Evolutionary conservation across 64 coral and sea anemone species (phyloP).

Genomic region (Pocillopora damicornis): DNA sequence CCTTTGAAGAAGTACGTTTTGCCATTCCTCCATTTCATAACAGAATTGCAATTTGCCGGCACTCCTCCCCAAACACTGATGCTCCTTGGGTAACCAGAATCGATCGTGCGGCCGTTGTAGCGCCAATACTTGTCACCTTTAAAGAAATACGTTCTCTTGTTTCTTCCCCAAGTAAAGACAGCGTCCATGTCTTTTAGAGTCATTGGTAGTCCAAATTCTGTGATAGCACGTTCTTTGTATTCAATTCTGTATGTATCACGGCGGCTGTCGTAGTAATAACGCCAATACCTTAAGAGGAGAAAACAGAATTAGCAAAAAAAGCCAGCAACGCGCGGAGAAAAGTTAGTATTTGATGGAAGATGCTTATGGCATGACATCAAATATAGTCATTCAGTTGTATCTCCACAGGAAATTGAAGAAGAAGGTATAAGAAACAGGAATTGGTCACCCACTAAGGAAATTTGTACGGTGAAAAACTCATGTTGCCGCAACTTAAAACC

Average conservation of each 20-base stretch:
- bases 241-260: constrained; percentile 1
- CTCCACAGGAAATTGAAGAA: no score
- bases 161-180: constrained; percentile 55
- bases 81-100: constrained; percentile 53
- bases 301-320: background rate
- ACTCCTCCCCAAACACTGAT: constrained; percentile 60
- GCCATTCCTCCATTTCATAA: constrained; percentile 74
- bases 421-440: no score
- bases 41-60: constrained; percentile 52
- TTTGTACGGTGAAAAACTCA: no score
- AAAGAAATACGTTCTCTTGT: constrained; percentile 58
- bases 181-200: constrained; percentile 47
- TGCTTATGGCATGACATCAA: no score
- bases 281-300: constrained; percentile 30
- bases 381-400: no score
- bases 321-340: no score
- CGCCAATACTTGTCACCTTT: constrained; percentile 82
- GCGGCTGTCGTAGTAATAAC: constrained; percentile 8
- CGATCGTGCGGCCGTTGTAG: constrained; percentile 43
- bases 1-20: constrained; percentile 74
- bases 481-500: no score
- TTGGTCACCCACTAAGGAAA: no score
- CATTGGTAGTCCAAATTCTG: constrained; percentile 38
- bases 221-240: background rate
- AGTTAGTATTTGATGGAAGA: no score